Conservation (phyloP, 2,888 invertebrate genomes). For the Calameuta filiformis region DNA sequence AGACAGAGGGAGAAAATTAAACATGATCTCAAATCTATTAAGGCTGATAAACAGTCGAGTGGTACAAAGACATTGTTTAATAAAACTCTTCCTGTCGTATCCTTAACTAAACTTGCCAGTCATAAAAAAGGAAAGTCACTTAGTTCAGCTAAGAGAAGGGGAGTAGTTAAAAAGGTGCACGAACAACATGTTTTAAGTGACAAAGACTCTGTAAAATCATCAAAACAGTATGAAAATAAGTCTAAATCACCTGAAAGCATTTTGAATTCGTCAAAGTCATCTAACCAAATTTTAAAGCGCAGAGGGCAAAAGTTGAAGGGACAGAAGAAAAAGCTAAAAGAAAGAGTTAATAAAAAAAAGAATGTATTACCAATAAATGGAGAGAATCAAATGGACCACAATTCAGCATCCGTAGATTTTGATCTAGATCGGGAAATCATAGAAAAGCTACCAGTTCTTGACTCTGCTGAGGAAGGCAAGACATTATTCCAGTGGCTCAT, state of each 20-base stretch:
- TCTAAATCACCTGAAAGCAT: not conserved
- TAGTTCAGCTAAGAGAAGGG: not conserved
- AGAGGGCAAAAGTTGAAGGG: not conserved
- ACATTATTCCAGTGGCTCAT: slow-evolving; percentile 80
- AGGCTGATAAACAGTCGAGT: not conserved
- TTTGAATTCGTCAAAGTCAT: not conserved
- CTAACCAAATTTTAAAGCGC: not conserved
- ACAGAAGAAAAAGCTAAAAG: not conserved
- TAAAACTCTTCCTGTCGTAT: not conserved
- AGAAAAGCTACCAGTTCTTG: slow-evolving; percentile 40
- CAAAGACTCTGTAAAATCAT: not conserved
- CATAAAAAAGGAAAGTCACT: not conserved
- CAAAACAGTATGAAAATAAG: not conserved
- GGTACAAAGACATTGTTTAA: not conserved
- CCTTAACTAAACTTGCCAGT: too few species aligned
- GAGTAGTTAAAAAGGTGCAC: not conserved
- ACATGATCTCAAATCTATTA: not conserved
- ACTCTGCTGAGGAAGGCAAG: slow-evolving; percentile 69
- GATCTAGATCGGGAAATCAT: slow-evolving; percentile 63
- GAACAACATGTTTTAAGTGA: not conserved
- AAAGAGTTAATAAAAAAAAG: not conserved
- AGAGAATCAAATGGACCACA: slow-evolving; percentile 48
- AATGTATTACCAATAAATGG: slow-evolving; percentile 16
- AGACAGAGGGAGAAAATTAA: not conserved
- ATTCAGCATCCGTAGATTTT: not conserved